Base-by-base conservation (phyloP, 2,113 vertebrate genomes). In the Talpa occidentalis region DNA sequence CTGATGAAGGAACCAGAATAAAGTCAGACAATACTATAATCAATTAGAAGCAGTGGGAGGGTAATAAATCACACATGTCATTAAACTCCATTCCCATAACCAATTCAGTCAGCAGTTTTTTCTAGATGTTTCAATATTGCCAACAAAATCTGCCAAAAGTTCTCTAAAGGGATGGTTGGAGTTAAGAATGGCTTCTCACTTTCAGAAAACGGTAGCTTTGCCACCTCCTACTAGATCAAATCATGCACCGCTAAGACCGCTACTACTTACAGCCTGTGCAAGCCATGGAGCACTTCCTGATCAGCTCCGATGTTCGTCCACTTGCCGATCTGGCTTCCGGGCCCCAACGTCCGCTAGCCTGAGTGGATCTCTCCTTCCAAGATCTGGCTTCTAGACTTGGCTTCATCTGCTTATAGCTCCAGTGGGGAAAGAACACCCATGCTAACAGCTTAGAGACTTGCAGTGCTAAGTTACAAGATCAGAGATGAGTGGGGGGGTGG, bases 11-110 rank as follows among this genome's bases (percentile, higher is more conserved):
- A 93, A 56, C 82, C 95, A 90, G 28, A 77, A 86, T 60, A 81
- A 91, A 93, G 69, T 28, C 93, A 87, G 95, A 96, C 72, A 81
- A 97, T 96, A 97, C 35, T 60, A 66, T 92, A 79, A 97, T 89
- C 84, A 79, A 93, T 89, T 93, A 97, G 96, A 96, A 97, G 56
- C 97, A 97, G 97, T 64, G 37, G 97, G 95, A 97, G 93, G 80
- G 76, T 54, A 96, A 94, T 96, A 92, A 93, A 91, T 97, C 98
- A 97, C 91, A 97, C 97, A 96, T n/a, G 74, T 92, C 93, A 95
- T 22, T 95, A 93, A 98, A 96, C 47, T 88, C n/a, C 88, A 89
- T 67, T 84, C 81, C 80, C 49, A 77, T 60, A 87, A 42, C 70
- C 54, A 78, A 88, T 78, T 93, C 81, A 56, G 96, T 56, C 88